A percentile compares a stretch with the other conserved stretches of the same genome.
These are phyloP conservation scores for Micropoecilia bifurca DNA, from an alignment of 2,797 vertebrate genomes.

Conservation along the genomic window DNA sequence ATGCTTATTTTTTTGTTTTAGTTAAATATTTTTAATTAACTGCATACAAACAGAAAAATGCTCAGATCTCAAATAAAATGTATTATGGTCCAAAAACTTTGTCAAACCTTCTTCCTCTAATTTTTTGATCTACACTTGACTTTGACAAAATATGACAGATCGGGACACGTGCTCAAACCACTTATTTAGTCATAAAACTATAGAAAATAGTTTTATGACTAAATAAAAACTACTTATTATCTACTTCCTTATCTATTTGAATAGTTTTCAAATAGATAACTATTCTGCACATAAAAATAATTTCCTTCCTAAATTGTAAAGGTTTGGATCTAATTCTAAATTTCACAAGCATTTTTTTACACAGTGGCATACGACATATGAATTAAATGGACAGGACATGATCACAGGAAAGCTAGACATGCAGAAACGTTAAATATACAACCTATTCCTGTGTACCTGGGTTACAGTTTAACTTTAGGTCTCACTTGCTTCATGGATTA, in stretches of 20 bases:
- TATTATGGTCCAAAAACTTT: background rate
- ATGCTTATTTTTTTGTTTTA: background rate
- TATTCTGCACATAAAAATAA: background rate
- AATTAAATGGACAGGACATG: background rate
- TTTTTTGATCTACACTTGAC: background rate
- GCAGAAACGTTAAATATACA: constrained; percentile 12
- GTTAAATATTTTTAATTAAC: background rate
- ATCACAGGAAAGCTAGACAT: background rate
- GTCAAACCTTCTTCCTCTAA: background rate
- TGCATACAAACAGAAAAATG: background rate
- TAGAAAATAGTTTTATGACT: background rate
- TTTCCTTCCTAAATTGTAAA: background rate
- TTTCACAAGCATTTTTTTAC: background rate
- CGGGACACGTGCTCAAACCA: background rate
- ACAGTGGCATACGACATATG: background rate
- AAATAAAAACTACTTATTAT: too few species aligned
- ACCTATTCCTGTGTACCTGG: constrained; percentile 1
- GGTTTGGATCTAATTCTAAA: background rate
- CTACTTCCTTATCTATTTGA: too few species aligned
- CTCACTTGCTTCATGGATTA: constrained; percentile 9
- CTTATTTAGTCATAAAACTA: background rate
- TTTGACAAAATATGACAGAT: background rate
- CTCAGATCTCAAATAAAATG: too few species aligned
- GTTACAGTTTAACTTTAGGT: constrained; percentile 8
- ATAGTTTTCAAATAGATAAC: background rate